A percentile compares a stretch with the other conserved stretches of the same genome.
phyloP scores from a whole-genome alignment of 2,888 invertebrate species.

The Hylaea fasciaria region DNA sequence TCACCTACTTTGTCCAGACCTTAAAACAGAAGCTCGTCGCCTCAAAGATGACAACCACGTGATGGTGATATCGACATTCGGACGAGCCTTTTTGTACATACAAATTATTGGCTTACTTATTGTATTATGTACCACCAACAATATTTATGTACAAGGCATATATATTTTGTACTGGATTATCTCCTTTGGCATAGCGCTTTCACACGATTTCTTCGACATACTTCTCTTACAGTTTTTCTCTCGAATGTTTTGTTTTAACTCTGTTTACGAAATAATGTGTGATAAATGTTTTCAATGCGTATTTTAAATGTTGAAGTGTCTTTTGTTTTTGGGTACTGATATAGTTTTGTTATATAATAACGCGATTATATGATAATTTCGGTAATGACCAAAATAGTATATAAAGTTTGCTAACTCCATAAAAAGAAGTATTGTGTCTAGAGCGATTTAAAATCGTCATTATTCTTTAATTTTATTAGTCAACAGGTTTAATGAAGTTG shows the following conservation, averaged over 20 bases:
- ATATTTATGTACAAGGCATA: constrained; percentile 31
- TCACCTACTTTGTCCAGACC: constrained; percentile 46
- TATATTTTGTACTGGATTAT: constrained; percentile 39
- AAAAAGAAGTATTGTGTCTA: too few species aligned
- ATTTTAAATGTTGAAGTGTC: not conserved
- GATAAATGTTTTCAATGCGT: not conserved
- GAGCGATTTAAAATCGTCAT: too few species aligned
- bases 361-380: not conserved
- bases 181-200: constrained; percentile 53
- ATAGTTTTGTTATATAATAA: not conserved
- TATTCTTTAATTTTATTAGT: too few species aligned
- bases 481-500: too few species aligned
- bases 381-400: too few species aligned
- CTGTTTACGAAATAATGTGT: constrained; percentile 7
- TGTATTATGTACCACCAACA: constrained; percentile 44
- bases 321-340: not conserved
- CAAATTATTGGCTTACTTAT: constrained; percentile 34
- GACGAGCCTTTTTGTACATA: constrained; percentile 49
- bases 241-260: constrained; percentile 24
- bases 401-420: too few species aligned
- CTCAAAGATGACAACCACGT: constrained; percentile 27
- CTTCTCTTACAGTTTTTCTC: constrained; percentile 31
- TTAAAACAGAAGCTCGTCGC: constrained; percentile 46
- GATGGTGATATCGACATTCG: constrained; percentile 45
- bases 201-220: constrained; percentile 62